Conservation (phyloP, 2,113 vertebrate genomes). For the Solenodon paradoxus region DNA sequence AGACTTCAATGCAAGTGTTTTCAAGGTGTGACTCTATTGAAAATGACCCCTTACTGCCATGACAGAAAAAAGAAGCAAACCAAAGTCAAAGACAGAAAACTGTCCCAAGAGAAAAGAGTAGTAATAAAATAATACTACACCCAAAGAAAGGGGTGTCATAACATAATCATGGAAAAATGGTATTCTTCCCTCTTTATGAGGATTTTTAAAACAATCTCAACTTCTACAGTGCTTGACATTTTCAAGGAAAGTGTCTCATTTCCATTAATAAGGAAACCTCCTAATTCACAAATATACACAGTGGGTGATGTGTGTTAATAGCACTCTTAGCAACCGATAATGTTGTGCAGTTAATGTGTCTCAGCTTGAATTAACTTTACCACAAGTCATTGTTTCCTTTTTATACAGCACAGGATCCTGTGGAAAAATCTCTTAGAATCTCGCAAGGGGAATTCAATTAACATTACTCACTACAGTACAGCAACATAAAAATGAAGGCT, state of each 20-base stretch:
- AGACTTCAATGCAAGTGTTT: background rate
- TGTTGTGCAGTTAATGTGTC: slow-evolving; percentile 83
- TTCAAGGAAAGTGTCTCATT: slow-evolving; percentile 76
- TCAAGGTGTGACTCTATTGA: background rate
- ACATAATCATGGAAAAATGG: background rate
- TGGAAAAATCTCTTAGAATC: slow-evolving; percentile 81
- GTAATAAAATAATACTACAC: background rate
- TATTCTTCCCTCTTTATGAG: background rate
- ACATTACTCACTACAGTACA: slow-evolving; percentile 79
- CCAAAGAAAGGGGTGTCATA: background rate
- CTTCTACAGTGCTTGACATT: slow-evolving; percentile 65
- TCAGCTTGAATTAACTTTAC: slow-evolving; percentile 85
- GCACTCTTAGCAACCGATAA: slow-evolving; percentile 81
- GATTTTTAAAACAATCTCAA: slow-evolving; percentile 61
- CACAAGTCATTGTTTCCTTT: slow-evolving; percentile 84
- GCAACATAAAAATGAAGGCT: slow-evolving; percentile 71
- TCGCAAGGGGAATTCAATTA: slow-evolving; percentile 81
- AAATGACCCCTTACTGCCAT: background rate
- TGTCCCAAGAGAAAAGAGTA: background rate
- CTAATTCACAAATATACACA: slow-evolving; percentile 83
- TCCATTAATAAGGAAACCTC: slow-evolving; percentile 80
- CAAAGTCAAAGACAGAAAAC: background rate
- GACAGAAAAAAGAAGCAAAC: background rate
- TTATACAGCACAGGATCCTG: slow-evolving; percentile 77
- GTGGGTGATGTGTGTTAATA: slow-evolving; percentile 83